phyloP scores from a whole-genome alignment of 2,797 vertebrate genomes.

The Molothrus ater region DNA sequence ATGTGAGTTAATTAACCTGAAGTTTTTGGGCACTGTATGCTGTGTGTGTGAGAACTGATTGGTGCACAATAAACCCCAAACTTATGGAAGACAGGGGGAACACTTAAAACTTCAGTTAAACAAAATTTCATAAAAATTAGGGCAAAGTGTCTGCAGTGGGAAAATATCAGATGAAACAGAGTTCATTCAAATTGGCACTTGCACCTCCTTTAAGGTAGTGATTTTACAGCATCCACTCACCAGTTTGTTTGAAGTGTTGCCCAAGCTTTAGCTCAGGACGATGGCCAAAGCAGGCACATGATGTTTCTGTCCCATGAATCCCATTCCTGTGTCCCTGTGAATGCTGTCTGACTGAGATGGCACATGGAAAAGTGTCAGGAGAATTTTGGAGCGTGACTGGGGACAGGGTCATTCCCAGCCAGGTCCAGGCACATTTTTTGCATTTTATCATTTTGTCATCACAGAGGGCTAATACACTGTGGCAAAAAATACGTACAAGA shows the following conservation, averaged over 20 bases:
- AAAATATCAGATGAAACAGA: neutral
- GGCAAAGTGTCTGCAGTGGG: neutral
- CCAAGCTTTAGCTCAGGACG: neutral
- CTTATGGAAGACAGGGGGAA: neutral
- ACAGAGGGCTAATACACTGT: neutral
- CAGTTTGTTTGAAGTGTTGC: neutral
- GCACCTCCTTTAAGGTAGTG: neutral
- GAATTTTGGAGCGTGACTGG: neutral
- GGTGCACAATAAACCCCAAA: neutral
- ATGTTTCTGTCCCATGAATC: neutral
- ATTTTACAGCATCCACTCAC: neutral
- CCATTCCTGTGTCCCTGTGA: neutral
- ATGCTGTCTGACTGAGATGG: neutral
- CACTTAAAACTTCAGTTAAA: neutral
- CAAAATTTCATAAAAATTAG: neutral
- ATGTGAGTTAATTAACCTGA: conserved; percentile 45
- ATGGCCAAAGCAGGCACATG: neutral
- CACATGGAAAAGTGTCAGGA: neutral
- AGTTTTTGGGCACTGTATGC: neutral
- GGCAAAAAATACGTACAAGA: neutral
- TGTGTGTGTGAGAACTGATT: neutral
- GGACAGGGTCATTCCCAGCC: neutral
- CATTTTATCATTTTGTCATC: neutral
- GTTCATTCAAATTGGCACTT: neutral
- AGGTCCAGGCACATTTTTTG: neutral